Conservation (phyloP, 2,888 invertebrate genomes). For the Bugulina stolonifera region DNA sequence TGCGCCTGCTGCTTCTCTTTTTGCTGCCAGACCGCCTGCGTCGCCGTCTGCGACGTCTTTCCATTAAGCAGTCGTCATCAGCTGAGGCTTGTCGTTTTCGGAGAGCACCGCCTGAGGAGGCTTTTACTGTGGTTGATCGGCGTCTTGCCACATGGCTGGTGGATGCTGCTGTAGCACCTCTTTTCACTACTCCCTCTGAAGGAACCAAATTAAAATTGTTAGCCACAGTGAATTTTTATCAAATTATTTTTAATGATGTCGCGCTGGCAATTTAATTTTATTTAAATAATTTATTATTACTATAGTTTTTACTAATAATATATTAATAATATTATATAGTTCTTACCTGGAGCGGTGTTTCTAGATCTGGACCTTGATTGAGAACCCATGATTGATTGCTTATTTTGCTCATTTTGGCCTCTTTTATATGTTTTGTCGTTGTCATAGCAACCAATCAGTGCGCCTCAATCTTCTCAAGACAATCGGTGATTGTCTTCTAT, state of each 20-base stretch:
- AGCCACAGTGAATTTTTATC: too few relatives aligned
- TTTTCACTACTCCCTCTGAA: neutral
- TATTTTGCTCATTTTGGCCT: too few relatives aligned
- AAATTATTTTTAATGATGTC: too few relatives aligned
- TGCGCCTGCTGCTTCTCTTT: neutral
- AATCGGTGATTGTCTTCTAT: neutral
- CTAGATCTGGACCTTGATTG: neutral
- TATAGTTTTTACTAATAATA: too few relatives aligned
- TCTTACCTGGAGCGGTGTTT: neutral
- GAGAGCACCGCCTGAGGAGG: neutral
- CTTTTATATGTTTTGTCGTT: neutral
- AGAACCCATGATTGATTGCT: neutral
- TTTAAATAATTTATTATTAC: too few relatives aligned
- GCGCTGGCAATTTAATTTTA: too few relatives aligned
- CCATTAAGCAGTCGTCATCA: neutral
- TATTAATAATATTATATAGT: too few relatives aligned
- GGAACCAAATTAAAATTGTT: too few relatives aligned
- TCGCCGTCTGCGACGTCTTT: neutral
- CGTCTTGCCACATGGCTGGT: neutral
- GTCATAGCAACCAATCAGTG: neutral
- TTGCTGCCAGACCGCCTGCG: slow-evolving; percentile 11
- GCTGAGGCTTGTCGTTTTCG: neutral
- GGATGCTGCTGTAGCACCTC: neutral
- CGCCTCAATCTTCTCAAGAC: neutral
- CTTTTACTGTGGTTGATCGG: neutral